A percentile compares a stretch with the other conserved stretches of the same genome.
phyloP scores from a whole-genome alignment of 64 coral and sea anemone species.

The Acropora yongei region DNA sequence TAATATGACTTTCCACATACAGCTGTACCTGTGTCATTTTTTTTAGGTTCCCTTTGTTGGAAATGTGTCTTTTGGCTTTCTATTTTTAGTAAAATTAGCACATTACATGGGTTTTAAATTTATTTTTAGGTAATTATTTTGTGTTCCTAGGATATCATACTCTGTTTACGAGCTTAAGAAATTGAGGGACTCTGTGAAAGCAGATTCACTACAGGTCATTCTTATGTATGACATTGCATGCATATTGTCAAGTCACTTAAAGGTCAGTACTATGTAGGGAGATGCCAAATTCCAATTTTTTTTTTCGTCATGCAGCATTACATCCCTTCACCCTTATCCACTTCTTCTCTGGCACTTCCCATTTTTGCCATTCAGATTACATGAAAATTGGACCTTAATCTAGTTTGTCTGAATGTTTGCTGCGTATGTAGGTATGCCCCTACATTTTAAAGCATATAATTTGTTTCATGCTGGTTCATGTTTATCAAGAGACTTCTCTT shows the following conservation, averaged over 20 bases:
- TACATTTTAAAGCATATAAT: neutral
- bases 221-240: conserved; percentile 39
- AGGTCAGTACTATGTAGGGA: neutral
- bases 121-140: neutral
- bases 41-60: neutral
- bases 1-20: neutral
- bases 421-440: neutral
- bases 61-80: neutral
- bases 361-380: no score
- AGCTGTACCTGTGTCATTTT: neutral
- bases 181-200: neutral
- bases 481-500: neutral
- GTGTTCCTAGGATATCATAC: no score
- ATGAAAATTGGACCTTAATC: neutral
- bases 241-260: conserved; percentile 51
- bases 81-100: no score
- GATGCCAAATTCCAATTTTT: neutral
- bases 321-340: neutral
- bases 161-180: neutral
- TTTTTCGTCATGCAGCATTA: neutral
- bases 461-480: neutral
- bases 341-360: neutral
- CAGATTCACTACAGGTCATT: neutral
- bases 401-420: neutral
- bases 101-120: neutral